Conservation (phyloP, 2,888 invertebrate species). For the Drosophila stalkeri region DNA sequence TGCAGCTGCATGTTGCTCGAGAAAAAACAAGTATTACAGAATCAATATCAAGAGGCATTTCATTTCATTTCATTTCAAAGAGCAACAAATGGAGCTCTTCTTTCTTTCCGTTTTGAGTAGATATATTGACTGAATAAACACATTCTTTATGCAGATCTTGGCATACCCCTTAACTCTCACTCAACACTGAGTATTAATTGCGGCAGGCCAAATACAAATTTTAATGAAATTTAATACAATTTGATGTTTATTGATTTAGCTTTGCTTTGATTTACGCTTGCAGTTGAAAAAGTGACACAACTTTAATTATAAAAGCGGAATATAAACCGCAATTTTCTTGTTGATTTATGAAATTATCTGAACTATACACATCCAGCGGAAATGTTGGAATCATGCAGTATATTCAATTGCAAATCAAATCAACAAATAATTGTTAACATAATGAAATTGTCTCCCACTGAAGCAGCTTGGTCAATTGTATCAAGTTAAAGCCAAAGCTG, state of each 20-base stretch:
- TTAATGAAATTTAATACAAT: not conserved
- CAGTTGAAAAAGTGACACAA: not conserved
- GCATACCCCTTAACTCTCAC: not conserved
- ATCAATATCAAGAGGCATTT: slow-evolving; percentile 1
- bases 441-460: not conserved
- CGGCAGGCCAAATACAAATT: not conserved
- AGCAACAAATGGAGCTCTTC: not conserved
- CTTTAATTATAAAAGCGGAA: not conserved
- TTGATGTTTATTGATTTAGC: not conserved
- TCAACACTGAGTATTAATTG: not conserved
- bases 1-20: slow-evolving; percentile 17
- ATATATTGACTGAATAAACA: not conserved
- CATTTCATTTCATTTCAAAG: not conserved
- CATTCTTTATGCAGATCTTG: not conserved
- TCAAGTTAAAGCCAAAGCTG: not conserved
- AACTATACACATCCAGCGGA: not conserved
- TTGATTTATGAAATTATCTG: slow-evolving; percentile 1
- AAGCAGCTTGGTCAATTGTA: not conserved
- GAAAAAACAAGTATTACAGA: slow-evolving; percentile 15
- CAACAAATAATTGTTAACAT: not conserved
- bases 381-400: not conserved
- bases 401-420: not conserved
- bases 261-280: not conserved
- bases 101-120: not conserved
- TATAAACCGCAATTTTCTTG: too few relatives aligned